Conservation (phyloP, 2,888 invertebrate species). For the Penaeus monodon region DNA sequence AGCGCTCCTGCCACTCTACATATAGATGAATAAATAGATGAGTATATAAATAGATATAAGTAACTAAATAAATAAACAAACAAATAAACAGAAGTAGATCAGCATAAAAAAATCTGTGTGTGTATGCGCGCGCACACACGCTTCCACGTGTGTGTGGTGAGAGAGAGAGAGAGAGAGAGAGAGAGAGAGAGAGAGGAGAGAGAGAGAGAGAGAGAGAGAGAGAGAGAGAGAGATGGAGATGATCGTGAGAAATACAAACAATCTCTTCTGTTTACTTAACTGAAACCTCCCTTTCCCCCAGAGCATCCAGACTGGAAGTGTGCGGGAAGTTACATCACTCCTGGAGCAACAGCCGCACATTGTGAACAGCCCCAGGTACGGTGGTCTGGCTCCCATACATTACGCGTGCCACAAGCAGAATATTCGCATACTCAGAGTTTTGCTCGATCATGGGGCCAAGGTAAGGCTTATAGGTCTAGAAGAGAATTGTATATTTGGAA, state of each 20-base stretch:
- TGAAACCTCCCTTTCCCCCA: background rate
- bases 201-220: slow-evolving; percentile 6
- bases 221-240: slow-evolving; percentile 1
- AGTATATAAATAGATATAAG: too few species aligned
- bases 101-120: too few species aligned
- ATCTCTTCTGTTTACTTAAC: background rate
- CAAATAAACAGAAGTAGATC: too few species aligned
- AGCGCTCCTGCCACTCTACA: too few species aligned
- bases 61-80: too few species aligned
- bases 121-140: too few species aligned
- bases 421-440: slow-evolving; percentile 17
- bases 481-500: too few species aligned
- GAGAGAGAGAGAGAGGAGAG: slow-evolving; percentile 5
- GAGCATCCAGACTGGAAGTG: slow-evolving; percentile 41
- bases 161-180: background rate
- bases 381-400: slow-evolving; percentile 35
- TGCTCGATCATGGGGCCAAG: slow-evolving; percentile 41
- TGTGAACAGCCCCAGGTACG: slow-evolving; percentile 23
- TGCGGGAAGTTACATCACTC: background rate
- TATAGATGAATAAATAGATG: too few species aligned
- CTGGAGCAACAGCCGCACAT: slow-evolving; percentile 15
- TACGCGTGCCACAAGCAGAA: slow-evolving; percentile 28
- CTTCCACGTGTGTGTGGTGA: too few species aligned
- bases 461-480: slow-evolving; percentile 9
- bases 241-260: background rate